phyloP scores from a whole-genome alignment of 2,797 vertebrate genomes.

The Poecilia wingei region DNA sequence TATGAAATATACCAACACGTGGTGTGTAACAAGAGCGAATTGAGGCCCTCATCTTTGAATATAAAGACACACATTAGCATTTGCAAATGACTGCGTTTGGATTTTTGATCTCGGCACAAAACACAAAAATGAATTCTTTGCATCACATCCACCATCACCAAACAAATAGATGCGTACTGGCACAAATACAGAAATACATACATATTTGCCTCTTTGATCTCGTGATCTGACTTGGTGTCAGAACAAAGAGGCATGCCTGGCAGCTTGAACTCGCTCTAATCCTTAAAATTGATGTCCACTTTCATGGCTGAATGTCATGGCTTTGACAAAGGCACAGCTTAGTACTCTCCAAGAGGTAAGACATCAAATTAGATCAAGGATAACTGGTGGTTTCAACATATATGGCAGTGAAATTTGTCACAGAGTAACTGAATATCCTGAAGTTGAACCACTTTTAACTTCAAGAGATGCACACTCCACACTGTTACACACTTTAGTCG shows the following conservation, averaged over 20 bases:
- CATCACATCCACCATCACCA: background rate
- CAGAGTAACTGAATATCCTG: constrained; percentile 12
- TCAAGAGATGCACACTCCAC: constrained; percentile 30
- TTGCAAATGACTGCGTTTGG: background rate
- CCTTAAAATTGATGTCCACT: constrained; percentile 44
- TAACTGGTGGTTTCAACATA: constrained; percentile 31
- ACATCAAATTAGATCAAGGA: constrained; percentile 35
- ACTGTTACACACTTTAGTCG: constrained; percentile 32
- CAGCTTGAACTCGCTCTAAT: constrained; percentile 33
- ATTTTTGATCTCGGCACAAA: background rate
- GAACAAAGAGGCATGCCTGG: constrained; percentile 29
- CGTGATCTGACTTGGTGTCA: constrained; percentile 9
- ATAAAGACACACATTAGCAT: background rate
- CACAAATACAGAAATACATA: constrained; percentile 8
- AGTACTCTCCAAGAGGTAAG: constrained; percentile 28
- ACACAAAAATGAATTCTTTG: background rate
- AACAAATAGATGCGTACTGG: constrained; percentile 1
- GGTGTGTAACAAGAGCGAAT: constrained; percentile 30
- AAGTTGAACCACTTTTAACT: constrained; percentile 36
- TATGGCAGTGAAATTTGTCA: constrained; percentile 29
- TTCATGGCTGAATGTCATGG: constrained; percentile 44
- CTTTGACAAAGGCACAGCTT: constrained; percentile 32
- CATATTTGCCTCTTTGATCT: constrained; percentile 14
- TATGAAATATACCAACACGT: constrained; percentile 26
- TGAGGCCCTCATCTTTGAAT: constrained; percentile 14